Evolutionary conservation across 2,888 invertebrate genomes (phyloP), one percentile per base, ranked within the genome.

Genomic region (Plagodis dolabraria): DNA sequence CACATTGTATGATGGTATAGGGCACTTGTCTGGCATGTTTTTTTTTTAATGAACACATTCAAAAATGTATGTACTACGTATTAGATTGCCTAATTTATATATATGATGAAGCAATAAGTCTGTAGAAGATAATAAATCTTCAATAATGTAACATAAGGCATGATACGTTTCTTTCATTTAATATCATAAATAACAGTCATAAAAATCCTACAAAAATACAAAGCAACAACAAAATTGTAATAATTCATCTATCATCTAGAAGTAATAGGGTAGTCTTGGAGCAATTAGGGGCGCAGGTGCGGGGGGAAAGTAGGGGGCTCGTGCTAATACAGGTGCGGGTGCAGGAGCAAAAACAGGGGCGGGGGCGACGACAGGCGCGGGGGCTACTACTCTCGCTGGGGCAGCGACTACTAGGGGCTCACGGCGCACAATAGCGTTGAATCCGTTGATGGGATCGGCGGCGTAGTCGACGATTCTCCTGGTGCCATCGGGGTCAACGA

Each of bases 401-500:
- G 74, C 80, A 45, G 79, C 57, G 38, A 64, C 74, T 0, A 87
- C 79, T 7, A 93, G 70, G 0, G 94, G 94, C 74, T 93, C 93
- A 11, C 93, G 90, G 61, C 92, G 91, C 0, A 94, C 94, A 1
- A 94, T 92, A 50, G 94, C 94, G 74, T 94, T 94, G 75, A 94
- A 94, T 9, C 94, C 94, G 69, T 94, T 93, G 43, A 94, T 69
- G 2, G 93, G 77, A 65, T 94, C 94, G 47, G 94, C 94, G 6
- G 92, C 82, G 72, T 94, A 94, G 72, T 94, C 94, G 0, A 94
- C 94, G 7, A 89, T 93, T 67, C 94, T 87, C 55, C 90, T 85
- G 2, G 93, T 93, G 66, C 94, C 94, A 64, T 94, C 94, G 33
- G 94, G 91, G 65, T 94, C 94, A 4, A 90, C 86, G 8, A 94